Evolutionary conservation across 2,888 invertebrate species (phyloP), one percentile per base, ranked within the genome.

Genomic region (Clivina fossor): DNA sequence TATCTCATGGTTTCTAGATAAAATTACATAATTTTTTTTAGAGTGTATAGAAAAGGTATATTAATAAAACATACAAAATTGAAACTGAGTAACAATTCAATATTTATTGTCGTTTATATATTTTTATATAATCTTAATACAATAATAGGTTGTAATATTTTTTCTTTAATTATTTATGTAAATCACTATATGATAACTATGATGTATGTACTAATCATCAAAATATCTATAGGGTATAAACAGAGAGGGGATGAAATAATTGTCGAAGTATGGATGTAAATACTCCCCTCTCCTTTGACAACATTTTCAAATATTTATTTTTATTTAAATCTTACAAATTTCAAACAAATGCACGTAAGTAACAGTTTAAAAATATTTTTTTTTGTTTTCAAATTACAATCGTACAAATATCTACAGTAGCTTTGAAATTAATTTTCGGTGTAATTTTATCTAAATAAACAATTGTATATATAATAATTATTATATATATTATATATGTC

Each of bases 41-140:
- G n/a, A n/a, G n/a, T n/a, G n/a, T n/a, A n/a, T n/a, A n/a, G n/a
- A n/a, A n/a, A n/a, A n/a, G n/a, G n/a, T n/a, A n/a, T 24, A 7
- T 24, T 24, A 24, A 24, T 7, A 24, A 24, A 24, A 24, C 4
- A 24, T 7, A 24, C 4, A 24, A 24, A 24, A 24, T 7, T 7
- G 26, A 43, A 18, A 43, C 15, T 44, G 44, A 44, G 53, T 53
- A 53, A 53, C 53, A 53, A 53, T 44, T 53, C 53, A 44, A 44
- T 53, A 53, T 53, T 53, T 53, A 53, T 53, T 53, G 53, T 44
- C 44, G 53, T 53, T 37, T 53, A 53, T 53, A 16, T 53, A 53
- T 44, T 37, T 53, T 53, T 44, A 53, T 53, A 44, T 44, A 53
- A 44, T 53, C 43, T 44, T 53, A 53, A 53, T 44, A 53, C 41